Percentiles rank a stretch among this genome's conserved stretches.
These are phyloP conservation scores for Condylura cristata DNA, from an alignment of 2,113 vertebrate genomes.

Conservation along the genomic window DNA sequence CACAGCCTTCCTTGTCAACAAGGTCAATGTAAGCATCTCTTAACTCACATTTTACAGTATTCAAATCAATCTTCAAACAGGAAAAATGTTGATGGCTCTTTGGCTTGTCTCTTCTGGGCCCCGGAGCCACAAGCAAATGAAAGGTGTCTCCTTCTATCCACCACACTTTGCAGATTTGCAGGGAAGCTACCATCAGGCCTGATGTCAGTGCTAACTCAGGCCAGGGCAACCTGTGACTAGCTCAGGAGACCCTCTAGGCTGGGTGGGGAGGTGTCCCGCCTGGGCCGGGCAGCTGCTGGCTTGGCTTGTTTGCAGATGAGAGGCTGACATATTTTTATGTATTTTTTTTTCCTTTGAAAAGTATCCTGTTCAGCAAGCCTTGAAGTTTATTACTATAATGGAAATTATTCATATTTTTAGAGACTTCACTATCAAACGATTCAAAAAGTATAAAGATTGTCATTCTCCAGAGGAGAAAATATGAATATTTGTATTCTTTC, in stretches of 20 bases:
- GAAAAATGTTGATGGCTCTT: background rate
- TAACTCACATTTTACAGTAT: background rate
- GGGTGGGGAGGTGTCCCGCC: background rate
- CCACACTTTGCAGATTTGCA: constrained; percentile 19
- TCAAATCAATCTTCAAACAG: background rate
- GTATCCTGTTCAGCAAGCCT: background rate
- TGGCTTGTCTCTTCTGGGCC: constrained; percentile 20
- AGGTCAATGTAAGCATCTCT: background rate
- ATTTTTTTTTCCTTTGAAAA: background rate
- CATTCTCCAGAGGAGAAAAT: background rate
- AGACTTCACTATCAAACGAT: background rate
- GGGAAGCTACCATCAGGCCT: too few relatives aligned
- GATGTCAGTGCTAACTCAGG: background rate
- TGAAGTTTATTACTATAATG: background rate
- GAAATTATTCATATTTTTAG: background rate
- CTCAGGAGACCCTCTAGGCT: background rate
- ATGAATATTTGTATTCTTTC: background rate
- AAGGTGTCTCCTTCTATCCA: background rate
- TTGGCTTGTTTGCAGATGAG: background rate
- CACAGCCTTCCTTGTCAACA: background rate
- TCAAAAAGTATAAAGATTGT: background rate
- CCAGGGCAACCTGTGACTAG: background rate
- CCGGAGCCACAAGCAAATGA: constrained; percentile 31
- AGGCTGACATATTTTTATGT: background rate
- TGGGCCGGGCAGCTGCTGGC: background rate